Percentiles rank a stretch among this genome's conserved stretches.
phyloP scores from a whole-genome alignment of 2,888 invertebrate genomes.

The Homarus gammarus region DNA sequence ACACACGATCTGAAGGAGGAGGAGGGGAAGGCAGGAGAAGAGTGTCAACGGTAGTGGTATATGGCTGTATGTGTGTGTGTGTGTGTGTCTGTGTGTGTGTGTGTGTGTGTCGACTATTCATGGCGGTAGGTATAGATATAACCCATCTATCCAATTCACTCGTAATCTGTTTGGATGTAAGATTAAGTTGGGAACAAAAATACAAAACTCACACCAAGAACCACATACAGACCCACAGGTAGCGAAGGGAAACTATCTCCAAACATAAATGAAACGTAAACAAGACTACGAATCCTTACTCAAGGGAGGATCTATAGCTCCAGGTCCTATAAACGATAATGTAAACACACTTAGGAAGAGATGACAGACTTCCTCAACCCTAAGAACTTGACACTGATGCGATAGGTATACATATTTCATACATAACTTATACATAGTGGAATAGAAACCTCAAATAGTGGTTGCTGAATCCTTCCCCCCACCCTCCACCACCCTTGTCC shows the following conservation, averaged over 20 bases:
- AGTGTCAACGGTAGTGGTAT: neutral
- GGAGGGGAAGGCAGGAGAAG: neutral
- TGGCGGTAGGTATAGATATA: no score
- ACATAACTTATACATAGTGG: neutral
- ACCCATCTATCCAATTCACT: neutral
- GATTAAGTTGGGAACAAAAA: neutral
- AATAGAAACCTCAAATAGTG: neutral
- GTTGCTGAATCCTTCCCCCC: neutral
- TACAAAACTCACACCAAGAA: neutral
- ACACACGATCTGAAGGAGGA: neutral
- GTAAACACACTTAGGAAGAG: neutral
- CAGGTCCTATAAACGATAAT: neutral
- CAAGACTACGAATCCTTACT: neutral
- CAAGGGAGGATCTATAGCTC: neutral
- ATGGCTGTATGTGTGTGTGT: conserved; percentile 7
- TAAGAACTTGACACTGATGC: neutral
- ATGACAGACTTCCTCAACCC: neutral
- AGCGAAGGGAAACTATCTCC: neutral
- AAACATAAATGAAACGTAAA: neutral
- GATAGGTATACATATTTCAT: neutral
- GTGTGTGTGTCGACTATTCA: conserved; percentile 13
- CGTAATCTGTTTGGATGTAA: neutral
- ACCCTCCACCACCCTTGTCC: neutral
- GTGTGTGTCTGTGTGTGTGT: conserved; percentile 29
- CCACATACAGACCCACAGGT: neutral